Evolutionary conservation across 2,113 vertebrate species (phyloP).

Genomic region (Phaethornis superciliosus): DNA sequence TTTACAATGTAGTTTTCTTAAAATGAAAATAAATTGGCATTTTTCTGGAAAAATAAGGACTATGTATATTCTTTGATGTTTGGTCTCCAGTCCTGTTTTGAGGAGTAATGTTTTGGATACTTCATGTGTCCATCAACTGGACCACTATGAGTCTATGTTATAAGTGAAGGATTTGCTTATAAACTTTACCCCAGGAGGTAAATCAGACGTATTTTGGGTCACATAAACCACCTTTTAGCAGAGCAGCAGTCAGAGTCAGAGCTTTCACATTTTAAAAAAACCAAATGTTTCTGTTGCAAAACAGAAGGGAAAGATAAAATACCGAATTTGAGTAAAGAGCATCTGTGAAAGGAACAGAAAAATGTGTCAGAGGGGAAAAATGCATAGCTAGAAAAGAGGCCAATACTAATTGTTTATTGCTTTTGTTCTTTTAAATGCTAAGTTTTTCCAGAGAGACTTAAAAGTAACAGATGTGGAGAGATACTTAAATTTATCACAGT

Average conservation of each 20-base stretch:
- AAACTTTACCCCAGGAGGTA: not conserved
- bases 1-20: not conserved
- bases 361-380: not conserved
- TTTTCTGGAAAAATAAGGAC: not conserved
- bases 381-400: not conserved
- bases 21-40: not conserved
- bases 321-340: not conserved
- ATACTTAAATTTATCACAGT: not conserved
- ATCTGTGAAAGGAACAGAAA: not conserved
- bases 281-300: not conserved
- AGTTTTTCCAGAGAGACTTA: constrained; percentile 19
- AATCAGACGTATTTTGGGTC: not conserved
- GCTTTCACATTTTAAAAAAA: not conserved
- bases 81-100: not conserved
- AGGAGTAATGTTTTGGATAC: not conserved
- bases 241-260: not conserved
- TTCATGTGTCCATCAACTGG: not conserved
- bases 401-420: not conserved
- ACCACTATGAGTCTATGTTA: not conserved
- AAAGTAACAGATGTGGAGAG: constrained; percentile 32
- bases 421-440: constrained; percentile 25
- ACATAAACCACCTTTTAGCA: not conserved
- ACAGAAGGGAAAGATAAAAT: constrained; percentile 11
- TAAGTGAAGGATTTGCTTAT: not conserved
- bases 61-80: not conserved